Percentiles rank a stretch among this genome's conserved stretches.
These are phyloP conservation scores for Lathronympha strigana DNA, from an alignment of 2,888 invertebrate species.

Conservation along the genomic window DNA sequence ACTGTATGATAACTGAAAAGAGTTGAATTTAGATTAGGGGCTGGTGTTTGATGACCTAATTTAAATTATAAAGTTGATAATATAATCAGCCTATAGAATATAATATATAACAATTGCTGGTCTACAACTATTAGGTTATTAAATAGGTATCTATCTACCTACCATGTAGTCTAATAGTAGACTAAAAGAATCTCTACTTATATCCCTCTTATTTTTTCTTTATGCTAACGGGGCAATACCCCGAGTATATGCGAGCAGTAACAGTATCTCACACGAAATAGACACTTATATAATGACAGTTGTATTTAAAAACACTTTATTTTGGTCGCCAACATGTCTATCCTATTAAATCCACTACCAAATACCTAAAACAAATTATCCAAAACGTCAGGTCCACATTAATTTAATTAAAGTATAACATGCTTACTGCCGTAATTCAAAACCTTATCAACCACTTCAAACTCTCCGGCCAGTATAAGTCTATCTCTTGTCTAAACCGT, in stretches of 20 bases:
- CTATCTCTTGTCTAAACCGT: neutral
- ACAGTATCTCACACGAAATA: no score
- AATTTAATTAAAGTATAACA: slow-evolving; percentile 25
- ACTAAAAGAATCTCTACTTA: no score
- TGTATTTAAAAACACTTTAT: no score
- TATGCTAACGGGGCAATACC: no score
- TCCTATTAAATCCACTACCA: neutral
- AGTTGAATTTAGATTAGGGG: neutral
- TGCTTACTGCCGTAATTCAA: neutral
- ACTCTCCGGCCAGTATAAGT: neutral
- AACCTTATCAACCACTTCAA: neutral
- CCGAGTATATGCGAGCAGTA: no score
- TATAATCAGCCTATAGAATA: neutral
- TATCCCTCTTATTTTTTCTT: no score
- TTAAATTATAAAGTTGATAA: slow-evolving; percentile 11
- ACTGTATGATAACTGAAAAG: slow-evolving; percentile 6
- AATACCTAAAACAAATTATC: slow-evolving; percentile 9
- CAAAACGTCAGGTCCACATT: slow-evolving; percentile 12
- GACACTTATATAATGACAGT: no score
- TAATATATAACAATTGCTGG: no score
- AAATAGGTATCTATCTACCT: no score
- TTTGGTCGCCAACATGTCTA: neutral
- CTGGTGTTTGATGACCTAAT: slow-evolving; percentile 2
- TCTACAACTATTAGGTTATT: no score
- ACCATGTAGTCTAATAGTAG: no score